Conservation (phyloP, 1,140 invertebrate genomes). For the Bombyx mori region DNA sequence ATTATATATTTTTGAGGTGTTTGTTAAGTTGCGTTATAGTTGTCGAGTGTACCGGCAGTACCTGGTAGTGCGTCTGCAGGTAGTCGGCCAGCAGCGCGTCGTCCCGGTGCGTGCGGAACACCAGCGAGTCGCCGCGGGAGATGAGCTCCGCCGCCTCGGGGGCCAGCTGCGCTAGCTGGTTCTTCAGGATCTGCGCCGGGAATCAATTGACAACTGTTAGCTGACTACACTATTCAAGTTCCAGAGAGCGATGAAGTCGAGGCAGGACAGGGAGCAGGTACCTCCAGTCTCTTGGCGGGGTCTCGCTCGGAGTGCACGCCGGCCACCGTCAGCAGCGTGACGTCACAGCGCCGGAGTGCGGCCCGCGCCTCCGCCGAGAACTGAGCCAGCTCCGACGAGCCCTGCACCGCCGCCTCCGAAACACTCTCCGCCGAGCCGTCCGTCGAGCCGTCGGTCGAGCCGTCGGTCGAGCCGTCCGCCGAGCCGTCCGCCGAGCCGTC, state of each 20-base stretch:
- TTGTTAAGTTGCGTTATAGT: background rate
- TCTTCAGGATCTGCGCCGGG: constrained; percentile 72
- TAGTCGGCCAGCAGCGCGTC: constrained; percentile 72
- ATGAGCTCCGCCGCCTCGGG: constrained; percentile 85
- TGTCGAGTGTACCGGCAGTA: background rate
- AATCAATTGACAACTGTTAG: background rate
- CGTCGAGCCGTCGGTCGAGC: background rate
- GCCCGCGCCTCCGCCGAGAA: constrained; percentile 74
- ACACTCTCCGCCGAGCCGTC: constrained; percentile 17
- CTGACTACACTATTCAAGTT: background rate
- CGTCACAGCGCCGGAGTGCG: constrained; percentile 78
- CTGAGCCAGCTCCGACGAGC: constrained; percentile 65
- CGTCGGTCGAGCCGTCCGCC: constrained; percentile 1
- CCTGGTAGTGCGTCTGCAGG: constrained; percentile 73
- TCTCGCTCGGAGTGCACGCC: constrained; percentile 77
- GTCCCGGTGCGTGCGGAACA: constrained; percentile 69
- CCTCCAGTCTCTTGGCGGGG: constrained; percentile 76
- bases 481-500: background rate
- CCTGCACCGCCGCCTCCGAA: constrained; percentile 4
- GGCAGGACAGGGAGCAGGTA: constrained; percentile 23
- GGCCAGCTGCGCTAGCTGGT: constrained; percentile 77
- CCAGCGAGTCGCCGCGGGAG: constrained; percentile 82
- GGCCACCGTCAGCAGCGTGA: constrained; percentile 77
- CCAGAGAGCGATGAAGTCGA: background rate
- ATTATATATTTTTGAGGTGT: too few relatives aligned